Evolutionary conservation across 1,140 invertebrate genomes (phyloP).

Genomic region (Sycophaga agraensis): DNA sequence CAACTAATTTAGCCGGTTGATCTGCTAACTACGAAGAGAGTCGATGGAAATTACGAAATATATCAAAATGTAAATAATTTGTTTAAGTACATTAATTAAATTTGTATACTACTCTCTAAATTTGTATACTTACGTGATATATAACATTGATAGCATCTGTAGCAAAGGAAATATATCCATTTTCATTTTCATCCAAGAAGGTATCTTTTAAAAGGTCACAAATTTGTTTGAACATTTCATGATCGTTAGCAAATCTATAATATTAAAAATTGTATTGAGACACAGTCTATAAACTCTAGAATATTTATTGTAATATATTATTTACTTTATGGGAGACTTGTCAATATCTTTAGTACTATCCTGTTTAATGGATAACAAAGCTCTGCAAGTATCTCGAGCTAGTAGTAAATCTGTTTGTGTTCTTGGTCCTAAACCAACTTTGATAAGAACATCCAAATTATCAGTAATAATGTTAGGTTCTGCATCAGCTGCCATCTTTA

Average conservation of each 20-base stretch:
- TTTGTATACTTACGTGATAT: conserved; percentile 55
- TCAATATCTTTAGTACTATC: conserved; percentile 36
- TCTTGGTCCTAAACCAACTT: conserved; percentile 60
- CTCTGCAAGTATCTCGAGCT: conserved; percentile 63
- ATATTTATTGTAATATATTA: neutral
- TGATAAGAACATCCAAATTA: conserved; percentile 64
- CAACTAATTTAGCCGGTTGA: conserved; percentile 46
- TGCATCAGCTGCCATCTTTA: conserved; percentile 70
- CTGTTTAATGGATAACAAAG: conserved; percentile 58
- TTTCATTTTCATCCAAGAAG: conserved; percentile 50
- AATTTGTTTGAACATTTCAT: conserved; percentile 61
- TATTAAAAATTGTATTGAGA: conserved; percentile 12
- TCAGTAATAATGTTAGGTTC: conserved; percentile 59
- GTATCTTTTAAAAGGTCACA: conserved; percentile 54
- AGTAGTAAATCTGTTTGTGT: conserved; percentile 60
- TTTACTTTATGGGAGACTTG: conserved; percentile 39
- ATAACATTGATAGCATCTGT: conserved; percentile 65
- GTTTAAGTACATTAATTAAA: neutral
- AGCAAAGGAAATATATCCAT: conserved; percentile 62
- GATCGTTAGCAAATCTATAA: conserved; percentile 57
- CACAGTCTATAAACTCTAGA: conserved; percentile 7
- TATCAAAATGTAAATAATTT: neutral
- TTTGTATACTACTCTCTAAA: too few species aligned
- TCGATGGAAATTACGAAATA: neutral
- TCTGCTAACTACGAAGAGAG: conserved; percentile 44